Percentiles rank a stretch among this genome's conserved stretches.
Conservation (phyloP, 1,140 invertebrate genomes). For the Solen grandis region DNA sequence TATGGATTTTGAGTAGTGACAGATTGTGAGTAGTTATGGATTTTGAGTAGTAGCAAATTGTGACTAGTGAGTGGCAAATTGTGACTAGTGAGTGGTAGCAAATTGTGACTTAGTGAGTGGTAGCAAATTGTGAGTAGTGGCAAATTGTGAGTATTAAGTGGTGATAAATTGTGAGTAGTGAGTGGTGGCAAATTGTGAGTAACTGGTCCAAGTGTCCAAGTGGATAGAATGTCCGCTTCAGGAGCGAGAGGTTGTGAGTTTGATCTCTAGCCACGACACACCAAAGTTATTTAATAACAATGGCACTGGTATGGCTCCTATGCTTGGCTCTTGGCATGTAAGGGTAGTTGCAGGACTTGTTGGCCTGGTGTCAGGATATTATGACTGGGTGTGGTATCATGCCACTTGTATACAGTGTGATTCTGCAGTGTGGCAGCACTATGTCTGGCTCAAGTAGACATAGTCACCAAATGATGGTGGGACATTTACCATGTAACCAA, state of each 20-base stretch:
- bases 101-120: too few species aligned
- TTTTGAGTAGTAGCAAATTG: too few species aligned
- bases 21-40: too few species aligned
- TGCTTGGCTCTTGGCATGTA: not conserved
- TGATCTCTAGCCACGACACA: not conserved
- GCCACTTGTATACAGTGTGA: not conserved
- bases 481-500: not conserved
- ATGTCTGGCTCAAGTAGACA: not conserved
- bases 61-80: too few species aligned
- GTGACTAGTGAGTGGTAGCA: too few species aligned
- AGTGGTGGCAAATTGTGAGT: too few species aligned
- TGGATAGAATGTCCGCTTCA: too few species aligned
- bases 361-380: not conserved
- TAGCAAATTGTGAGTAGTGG: too few species aligned
- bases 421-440: not conserved
- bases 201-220: too few species aligned
- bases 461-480: not conserved
- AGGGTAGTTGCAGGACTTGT: not conserved
- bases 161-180: too few species aligned
- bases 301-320: not conserved
- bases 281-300: not conserved
- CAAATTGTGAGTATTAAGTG: too few species aligned
- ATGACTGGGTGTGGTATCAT: not conserved
- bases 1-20: too few species aligned
- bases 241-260: not conserved